Conservation (phyloP, 2,113 vertebrate genomes). For the Ptilorrhoa leucosticta region DNA sequence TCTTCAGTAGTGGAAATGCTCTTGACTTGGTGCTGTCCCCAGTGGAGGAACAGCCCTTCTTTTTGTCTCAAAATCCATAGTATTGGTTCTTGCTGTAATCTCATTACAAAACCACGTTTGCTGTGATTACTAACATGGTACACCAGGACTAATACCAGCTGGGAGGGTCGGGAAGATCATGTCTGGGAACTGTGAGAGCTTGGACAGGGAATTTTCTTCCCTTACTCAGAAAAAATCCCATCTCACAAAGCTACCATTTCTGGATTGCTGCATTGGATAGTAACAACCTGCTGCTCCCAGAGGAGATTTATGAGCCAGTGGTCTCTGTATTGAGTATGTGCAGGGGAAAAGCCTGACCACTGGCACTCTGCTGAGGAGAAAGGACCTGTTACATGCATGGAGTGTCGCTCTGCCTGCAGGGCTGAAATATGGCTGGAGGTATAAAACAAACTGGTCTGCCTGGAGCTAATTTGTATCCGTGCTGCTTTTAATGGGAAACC, state of each 20-base stretch:
- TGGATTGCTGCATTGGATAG: not conserved
- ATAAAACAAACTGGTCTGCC: not conserved
- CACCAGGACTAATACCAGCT: not conserved
- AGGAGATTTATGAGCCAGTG: not conserved
- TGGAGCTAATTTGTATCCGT: not conserved
- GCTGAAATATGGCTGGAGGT: not conserved
- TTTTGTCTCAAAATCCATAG: not conserved
- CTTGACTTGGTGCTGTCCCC: not conserved
- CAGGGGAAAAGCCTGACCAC: not conserved
- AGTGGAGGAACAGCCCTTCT: not conserved
- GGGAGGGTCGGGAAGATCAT: not conserved
- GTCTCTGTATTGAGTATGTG: not conserved
- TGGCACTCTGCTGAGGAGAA: not conserved
- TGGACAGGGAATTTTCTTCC: not conserved
- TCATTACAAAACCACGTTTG: not conserved
- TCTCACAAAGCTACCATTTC: not conserved
- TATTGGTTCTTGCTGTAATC: not conserved
- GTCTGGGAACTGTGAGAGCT: not conserved
- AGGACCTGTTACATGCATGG: not conserved
- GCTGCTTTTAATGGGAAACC: conserved; percentile 10
- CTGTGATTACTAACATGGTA: not conserved
- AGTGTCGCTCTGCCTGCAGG: accelerated
- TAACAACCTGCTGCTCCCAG: not conserved
- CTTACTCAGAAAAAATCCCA: not conserved
- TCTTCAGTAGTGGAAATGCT: not conserved